These are phyloP conservation scores for Onychomys torridus DNA, from an alignment of 2,797 vertebrate species.

Conservation along the genomic window DNA sequence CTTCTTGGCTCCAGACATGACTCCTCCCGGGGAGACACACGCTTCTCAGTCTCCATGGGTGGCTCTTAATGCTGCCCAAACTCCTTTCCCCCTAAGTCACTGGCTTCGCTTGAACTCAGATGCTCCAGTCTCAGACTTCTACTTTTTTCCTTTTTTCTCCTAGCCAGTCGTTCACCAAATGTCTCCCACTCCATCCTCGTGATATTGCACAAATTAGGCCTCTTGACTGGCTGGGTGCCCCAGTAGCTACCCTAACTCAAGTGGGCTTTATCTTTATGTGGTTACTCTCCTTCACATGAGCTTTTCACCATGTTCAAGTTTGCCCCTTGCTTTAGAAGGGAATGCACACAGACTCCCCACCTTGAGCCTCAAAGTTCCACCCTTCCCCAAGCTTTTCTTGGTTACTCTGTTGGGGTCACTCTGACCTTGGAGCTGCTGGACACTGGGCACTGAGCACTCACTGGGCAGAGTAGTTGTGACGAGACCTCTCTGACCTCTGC, in stretches of 20 bases:
- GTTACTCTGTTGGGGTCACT: neutral
- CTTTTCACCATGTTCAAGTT: neutral
- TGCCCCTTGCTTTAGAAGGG: neutral
- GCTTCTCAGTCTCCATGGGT: neutral
- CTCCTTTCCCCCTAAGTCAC: too few relatives aligned
- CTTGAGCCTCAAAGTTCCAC: neutral
- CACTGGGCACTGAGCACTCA: neutral
- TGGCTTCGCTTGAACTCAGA: neutral
- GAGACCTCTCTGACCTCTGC: neutral
- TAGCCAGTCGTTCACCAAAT: neutral
- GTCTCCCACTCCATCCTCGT: neutral
- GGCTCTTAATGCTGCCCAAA: too few relatives aligned
- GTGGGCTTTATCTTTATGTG: neutral
- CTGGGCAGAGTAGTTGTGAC: too few relatives aligned
- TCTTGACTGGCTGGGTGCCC: neutral
- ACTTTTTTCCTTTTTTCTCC: neutral
- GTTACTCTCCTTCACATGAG: neutral
- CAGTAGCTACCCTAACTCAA: neutral
- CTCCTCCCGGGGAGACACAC: neutral
- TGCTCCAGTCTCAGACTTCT: neutral
- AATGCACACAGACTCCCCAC: neutral
- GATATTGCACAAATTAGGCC: neutral
- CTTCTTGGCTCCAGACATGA: neutral
- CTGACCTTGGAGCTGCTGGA: neutral
- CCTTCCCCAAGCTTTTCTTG: neutral